Conservation (phyloP, 2,888 invertebrate genomes). For the Azorinus chamasolen region DNA sequence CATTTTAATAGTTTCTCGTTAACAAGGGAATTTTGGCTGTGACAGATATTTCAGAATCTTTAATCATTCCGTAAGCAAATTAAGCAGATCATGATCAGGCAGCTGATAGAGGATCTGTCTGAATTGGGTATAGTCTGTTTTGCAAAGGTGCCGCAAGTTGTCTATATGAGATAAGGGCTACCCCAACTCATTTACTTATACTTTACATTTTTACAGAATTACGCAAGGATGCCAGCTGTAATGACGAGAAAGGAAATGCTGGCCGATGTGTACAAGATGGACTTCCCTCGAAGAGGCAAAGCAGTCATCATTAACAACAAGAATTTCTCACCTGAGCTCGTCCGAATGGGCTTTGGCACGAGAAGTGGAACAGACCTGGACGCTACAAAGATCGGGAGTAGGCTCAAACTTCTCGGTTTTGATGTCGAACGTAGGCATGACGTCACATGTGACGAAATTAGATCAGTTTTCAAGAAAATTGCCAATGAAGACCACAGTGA, state of each 20-base stretch:
- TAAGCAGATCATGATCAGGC: too few species aligned
- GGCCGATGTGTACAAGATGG: slow-evolving; percentile 93
- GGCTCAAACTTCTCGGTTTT: slow-evolving; percentile 88
- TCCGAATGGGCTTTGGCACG: slow-evolving; percentile 72
- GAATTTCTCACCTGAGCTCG: slow-evolving; percentile 88
- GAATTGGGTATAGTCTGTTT: too few species aligned
- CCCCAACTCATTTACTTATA: too few species aligned
- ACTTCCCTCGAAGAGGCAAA: slow-evolving; percentile 91
- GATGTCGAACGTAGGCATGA: slow-evolving; percentile 90
- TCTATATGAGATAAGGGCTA: too few species aligned
- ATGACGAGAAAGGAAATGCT: slow-evolving; percentile 52
- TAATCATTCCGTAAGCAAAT: too few species aligned
- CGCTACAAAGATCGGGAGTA: slow-evolving; percentile 90
- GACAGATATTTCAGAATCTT: too few species aligned
- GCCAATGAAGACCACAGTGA: slow-evolving; percentile 48
- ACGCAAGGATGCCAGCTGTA: slow-evolving; percentile 23
- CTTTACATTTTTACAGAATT: slow-evolving; percentile 30
- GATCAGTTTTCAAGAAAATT: slow-evolving; percentile 31
- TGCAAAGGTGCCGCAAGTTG: too few species aligned
- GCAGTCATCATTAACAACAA: slow-evolving; percentile 97
- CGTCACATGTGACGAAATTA: slow-evolving; percentile 89
- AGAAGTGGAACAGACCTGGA: slow-evolving; percentile 94
- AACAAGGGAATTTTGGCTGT: too few species aligned
- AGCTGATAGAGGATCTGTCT: too few species aligned
- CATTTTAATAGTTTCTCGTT: too few species aligned